These are phyloP conservation scores for Streptopelia turtur DNA, from an alignment of 2,797 vertebrate genomes.

Conservation along the genomic window DNA sequence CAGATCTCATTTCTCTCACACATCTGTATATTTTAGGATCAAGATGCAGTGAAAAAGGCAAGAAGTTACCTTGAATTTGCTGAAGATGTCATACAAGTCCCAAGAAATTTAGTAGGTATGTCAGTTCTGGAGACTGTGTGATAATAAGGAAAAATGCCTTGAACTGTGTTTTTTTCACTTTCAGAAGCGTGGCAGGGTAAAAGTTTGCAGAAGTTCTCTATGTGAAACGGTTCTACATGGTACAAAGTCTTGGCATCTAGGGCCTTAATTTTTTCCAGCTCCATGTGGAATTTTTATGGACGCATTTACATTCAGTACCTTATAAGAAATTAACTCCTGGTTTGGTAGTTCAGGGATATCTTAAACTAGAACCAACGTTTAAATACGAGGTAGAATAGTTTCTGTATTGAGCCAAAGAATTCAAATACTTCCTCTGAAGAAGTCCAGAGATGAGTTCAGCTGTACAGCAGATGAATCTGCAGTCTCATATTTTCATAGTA, in stretches of 20 bases:
- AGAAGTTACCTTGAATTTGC: constrained; percentile 97
- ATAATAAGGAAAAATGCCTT: background rate
- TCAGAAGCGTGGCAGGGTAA: background rate
- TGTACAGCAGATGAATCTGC: background rate
- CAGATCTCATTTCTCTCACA: background rate
- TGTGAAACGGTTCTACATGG: background rate
- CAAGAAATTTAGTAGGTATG: constrained; percentile 97
- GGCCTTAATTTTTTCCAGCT: background rate
- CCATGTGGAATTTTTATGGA: background rate
- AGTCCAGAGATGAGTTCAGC: background rate
- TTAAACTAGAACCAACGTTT: background rate
- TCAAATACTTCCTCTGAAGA: background rate
- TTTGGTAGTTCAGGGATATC: background rate
- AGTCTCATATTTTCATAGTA: background rate
- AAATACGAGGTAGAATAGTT: background rate
- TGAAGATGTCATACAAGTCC: constrained; percentile 97
- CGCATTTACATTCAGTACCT: background rate
- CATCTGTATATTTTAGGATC: constrained; percentile 81
- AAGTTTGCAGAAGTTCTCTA: background rate
- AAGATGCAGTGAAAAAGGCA: constrained; percentile 95
- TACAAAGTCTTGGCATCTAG: too few relatives aligned
- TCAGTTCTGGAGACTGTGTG: background rate
- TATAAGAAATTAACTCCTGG: background rate
- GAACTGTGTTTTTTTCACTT: background rate
- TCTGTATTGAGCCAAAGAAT: background rate